Evolutionary conservation across 2,888 invertebrate genomes (phyloP), one percentile per base, ranked within the genome.

Genomic region (Cheilosia scutellata): DNA sequence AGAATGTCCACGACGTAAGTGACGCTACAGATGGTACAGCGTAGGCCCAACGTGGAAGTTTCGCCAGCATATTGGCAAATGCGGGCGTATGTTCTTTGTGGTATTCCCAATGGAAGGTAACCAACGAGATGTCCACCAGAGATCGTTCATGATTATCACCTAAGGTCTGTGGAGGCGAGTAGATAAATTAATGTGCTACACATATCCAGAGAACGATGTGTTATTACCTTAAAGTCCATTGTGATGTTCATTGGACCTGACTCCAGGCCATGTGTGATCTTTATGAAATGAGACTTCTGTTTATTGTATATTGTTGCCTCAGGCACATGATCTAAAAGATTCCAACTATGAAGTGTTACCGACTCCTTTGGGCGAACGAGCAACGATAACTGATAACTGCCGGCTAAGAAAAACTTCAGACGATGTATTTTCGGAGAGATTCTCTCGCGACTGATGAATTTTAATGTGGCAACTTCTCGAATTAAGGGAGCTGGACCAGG

Each of bases 41-140:
- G 76, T 89, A 89, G 1, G 90, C 89, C 90, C 90, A 91, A 25
- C 88, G 89, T 27, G 91, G 91, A 31, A 90, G 58, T 80, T 90
- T 90, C 25, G 88, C 87, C 37, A 91, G 71, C 62, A 91, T 75
- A 87, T 89, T 89, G 6, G 89, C 89, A 88, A 91, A 90, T 25
- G 89, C 87, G 20, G 90, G 88, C 27, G 90, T 90, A 63, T 90
- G 90, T 49, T 90, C 90, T 75, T 90, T 90, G 49, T 90, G 89
- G 58, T 90, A 89, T 74, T 90, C 90, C 88, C 89, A 90, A 79
- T 90, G 89, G 16, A 88, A 88, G 5, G 90, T 90, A 0, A 90
- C 89, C 16, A 91, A 57, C n/a, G 90, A 88, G 44, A 91, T 88
- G 55, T 90, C 91, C 11, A 90, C 87, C 4, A 90, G 65, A n/a